Evolutionary conservation across 2,888 invertebrate genomes (phyloP).

Genomic region (Phorcus lineatus): DNA sequence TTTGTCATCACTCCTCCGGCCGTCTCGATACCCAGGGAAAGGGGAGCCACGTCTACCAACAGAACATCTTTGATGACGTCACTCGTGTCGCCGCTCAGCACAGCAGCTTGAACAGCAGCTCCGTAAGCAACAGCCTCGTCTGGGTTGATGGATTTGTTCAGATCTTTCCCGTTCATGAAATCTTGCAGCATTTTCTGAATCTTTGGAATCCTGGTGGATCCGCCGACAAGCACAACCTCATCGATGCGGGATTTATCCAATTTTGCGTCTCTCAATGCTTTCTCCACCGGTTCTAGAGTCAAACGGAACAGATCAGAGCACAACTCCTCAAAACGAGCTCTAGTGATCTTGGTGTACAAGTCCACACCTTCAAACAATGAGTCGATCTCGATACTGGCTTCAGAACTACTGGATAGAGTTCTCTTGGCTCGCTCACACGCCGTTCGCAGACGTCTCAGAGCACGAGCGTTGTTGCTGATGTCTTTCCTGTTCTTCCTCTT

Average conservation of each 20-base stretch:
- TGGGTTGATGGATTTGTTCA: constrained; percentile 96
- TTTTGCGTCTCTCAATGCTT: constrained; percentile 94
- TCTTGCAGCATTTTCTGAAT: constrained; percentile 92
- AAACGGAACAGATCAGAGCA: constrained; percentile 95
- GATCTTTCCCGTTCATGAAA: constrained; percentile 83
- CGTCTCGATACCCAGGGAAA: constrained; percentile 79
- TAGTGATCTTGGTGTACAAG: constrained; percentile 93
- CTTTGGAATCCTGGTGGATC: constrained; percentile 96
- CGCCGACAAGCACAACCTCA: constrained; percentile 84
- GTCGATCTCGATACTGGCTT: constrained; percentile 88
- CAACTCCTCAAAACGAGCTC: constrained; percentile 96
- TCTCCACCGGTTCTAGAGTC: constrained; percentile 96
- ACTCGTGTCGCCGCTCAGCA: constrained; percentile 84
- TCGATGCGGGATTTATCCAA: constrained; percentile 87
- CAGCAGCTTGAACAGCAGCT: constrained; percentile 69
- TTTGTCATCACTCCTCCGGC: constrained; percentile 70
- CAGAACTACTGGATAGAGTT: constrained; percentile 77
- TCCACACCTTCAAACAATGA: constrained; percentile 94
- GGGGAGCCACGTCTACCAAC: constrained; percentile 81
- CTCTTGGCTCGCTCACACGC: constrained; percentile 84
- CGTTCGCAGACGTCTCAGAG: constrained; percentile 90
- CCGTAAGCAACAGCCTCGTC: constrained; percentile 94
- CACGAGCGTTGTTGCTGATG: constrained; percentile 82
- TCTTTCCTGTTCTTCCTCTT: constrained; percentile 83
- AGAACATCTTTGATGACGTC: constrained; percentile 87